Base-by-base conservation (phyloP, 2,797 vertebrate species). In the Xerus rutilus region DNA sequence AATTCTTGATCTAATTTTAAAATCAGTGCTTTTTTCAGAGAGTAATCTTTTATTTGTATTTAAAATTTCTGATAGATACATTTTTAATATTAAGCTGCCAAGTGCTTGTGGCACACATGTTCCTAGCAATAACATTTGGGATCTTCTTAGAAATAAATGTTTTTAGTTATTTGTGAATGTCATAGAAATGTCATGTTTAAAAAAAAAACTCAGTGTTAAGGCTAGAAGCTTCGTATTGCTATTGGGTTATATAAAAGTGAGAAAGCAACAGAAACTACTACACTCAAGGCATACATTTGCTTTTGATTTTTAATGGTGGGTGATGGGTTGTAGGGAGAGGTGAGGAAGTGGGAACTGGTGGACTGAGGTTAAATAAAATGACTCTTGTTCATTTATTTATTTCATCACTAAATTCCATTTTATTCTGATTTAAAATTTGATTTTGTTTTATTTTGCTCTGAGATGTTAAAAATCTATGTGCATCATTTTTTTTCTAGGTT, bases 391-490 rank as follows among this genome's bases (percentile, higher is more conserved):
- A 11, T 30, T 95, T 52, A 32, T 45, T 49, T 82, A 69, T 83
- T 65, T 5, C 64, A 9, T 89, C 43, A 45, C 49, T 72, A 43
- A 65, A 84, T 86, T 81, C 92, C 20, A 77, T 86, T 78, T 65
- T 86, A 13, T 65, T 49, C 10, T 72, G 43, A 67, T 82, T 91
- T 77, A 72, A 95, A 73, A 54, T 85, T 74, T n/a, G 47, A 45
- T 64, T 97, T 18, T 95, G 18, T 77, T 78, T 91, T 94, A 52
- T 97, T 83, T 96, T 93, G 32, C 93, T 35, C 70, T 95, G 52
- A 70, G 59, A 85, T 49, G 45, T 89, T 94, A 23, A 69, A 69
- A 7, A 77, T 65, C 13, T 74, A 6, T 76, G 32, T 87, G 13
- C 45, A 28, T 86, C 30, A 23, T 30, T 86, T 93, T 86, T 93